Conservation (phyloP, 2,888 invertebrate genomes). For the Agriopis leucophaearia region DNA sequence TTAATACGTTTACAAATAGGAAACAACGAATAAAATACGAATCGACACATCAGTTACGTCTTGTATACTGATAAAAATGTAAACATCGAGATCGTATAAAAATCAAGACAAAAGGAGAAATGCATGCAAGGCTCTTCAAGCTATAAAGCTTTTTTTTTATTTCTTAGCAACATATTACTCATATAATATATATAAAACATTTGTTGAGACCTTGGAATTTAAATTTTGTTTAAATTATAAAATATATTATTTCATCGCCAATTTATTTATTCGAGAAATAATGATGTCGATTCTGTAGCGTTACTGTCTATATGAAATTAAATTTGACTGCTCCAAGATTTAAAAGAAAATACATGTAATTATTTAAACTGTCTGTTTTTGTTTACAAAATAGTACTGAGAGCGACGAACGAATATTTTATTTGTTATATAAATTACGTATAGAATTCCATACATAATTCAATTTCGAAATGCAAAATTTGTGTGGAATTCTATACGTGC, state of each 20-base stretch:
- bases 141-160: conserved; percentile 71
- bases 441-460: too few relatives aligned
- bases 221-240: neutral
- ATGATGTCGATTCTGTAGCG: neutral
- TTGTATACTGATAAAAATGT: conserved; percentile 19
- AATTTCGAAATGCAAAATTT: too few relatives aligned
- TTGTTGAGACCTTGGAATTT: neutral
- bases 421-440: too few relatives aligned
- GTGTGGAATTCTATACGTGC: too few relatives aligned
- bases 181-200: conserved; percentile 53
- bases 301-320: neutral
- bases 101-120: conserved; percentile 59
- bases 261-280: conserved; percentile 2
- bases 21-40: neutral
- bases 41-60: conserved; percentile 2
- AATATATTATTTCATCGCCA: conserved; percentile 24
- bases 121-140: conserved; percentile 78
- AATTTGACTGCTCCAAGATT: neutral
- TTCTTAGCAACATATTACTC: conserved; percentile 57
- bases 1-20: neutral
- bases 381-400: too few relatives aligned
- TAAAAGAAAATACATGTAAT: too few relatives aligned
- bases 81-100: conserved; percentile 54
- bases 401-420: too few relatives aligned
- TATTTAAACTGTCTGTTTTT: too few relatives aligned